Base-by-base conservation (phyloP, 2,888 invertebrate genomes). In the Tortricodes alternella region DNA sequence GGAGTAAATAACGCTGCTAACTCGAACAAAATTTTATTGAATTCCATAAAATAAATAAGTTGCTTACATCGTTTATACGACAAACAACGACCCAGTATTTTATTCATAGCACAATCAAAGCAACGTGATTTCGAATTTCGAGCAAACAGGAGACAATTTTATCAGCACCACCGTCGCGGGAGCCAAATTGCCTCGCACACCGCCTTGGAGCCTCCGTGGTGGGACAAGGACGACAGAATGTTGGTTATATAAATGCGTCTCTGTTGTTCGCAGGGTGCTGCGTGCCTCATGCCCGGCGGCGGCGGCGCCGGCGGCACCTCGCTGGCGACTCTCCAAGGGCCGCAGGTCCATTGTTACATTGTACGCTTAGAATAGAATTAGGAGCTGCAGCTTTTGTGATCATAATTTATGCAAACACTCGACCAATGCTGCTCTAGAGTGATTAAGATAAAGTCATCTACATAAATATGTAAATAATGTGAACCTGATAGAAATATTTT, bases 261-360 rank as follows among this genome's bases (percentile, higher is more conserved):
- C 41, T 11, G 41, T 48, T 48, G 24, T 24, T 1, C 29, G 29
- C 29, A n/a, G 11, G 29, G 5, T 29, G n/a, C 29, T 29, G 5
- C 43, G 43, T 16, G n/a, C n/a, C n/a, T n/a, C n/a, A n/a, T n/a
- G n/a, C n/a, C n/a, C n/a, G n/a, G 32, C 38, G 43, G 24, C 35
- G 27, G 35, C 24, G 38, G 41, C 27, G 46, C 39, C 21, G 34
- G 38, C 13, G 35, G 4, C 46, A 8, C 39, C 21, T 23, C 39
- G 39, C 41, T 50, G 53, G 46, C 46, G 21, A 9, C 19, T 15
- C 29, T 41, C 48, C 46, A 61, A 37, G 55, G 43, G 44, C 43
- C 58, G 44, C 60, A 29, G 29, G 63, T 68, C 65, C 60, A 60
- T 63, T 51, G 64, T 63, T 62, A 64, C 62, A 64, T 38, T 29